Conservation (phyloP, 1,140 invertebrate species). For the Tetramorium alpestre region DNA sequence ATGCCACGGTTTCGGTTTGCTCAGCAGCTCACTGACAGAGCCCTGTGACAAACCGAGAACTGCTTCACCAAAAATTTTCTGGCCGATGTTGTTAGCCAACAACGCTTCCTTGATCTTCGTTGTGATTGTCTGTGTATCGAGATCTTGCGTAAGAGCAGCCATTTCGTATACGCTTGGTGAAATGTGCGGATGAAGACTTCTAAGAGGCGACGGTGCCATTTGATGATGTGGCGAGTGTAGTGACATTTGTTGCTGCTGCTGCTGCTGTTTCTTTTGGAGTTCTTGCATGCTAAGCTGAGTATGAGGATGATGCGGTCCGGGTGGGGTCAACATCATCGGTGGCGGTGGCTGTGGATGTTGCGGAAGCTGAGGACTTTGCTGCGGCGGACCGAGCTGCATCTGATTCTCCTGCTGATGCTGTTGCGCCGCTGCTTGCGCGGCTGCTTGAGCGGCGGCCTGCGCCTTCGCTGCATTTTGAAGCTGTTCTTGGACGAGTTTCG, state of each 20-base stretch:
- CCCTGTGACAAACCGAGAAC: slow-evolving; percentile 98
- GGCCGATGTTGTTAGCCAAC: slow-evolving; percentile 98
- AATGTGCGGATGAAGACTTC: slow-evolving; percentile 91
- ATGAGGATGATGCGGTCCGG: slow-evolving; percentile 81
- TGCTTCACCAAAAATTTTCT: slow-evolving; percentile 99
- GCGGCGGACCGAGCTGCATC: slow-evolving; percentile 83
- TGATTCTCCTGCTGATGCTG: slow-evolving; percentile 84
- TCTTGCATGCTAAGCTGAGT: slow-evolving; percentile 87
- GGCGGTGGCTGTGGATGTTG: slow-evolving; percentile 81
- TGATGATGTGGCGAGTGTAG: slow-evolving; percentile 88
- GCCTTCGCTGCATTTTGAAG: slow-evolving; percentile 85
- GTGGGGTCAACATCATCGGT: slow-evolving; percentile 83
- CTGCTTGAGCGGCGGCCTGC: slow-evolving; percentile 82
- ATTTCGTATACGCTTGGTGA: slow-evolving; percentile 97
- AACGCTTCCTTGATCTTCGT: slow-evolving; percentile 99
- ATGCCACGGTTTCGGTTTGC: slow-evolving; percentile 99
- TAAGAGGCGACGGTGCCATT: slow-evolving; percentile 88
- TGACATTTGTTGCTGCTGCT: slow-evolving; percentile 87
- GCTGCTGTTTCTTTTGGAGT: slow-evolving; percentile 89
- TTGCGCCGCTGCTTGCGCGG: slow-evolving; percentile 79
- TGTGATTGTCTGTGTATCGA: slow-evolving; percentile 98
- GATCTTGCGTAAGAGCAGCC: slow-evolving; percentile 97
- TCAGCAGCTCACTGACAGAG: slow-evolving; percentile 98
- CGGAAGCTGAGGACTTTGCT: slow-evolving; percentile 80
- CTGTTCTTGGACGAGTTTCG: slow-evolving; percentile 90